Percentiles rank a stretch among this genome's conserved stretches.
Evolutionary conservation across 2,797 vertebrate genomes (phyloP).

Genomic region (Bovichtus variegatus): DNA sequence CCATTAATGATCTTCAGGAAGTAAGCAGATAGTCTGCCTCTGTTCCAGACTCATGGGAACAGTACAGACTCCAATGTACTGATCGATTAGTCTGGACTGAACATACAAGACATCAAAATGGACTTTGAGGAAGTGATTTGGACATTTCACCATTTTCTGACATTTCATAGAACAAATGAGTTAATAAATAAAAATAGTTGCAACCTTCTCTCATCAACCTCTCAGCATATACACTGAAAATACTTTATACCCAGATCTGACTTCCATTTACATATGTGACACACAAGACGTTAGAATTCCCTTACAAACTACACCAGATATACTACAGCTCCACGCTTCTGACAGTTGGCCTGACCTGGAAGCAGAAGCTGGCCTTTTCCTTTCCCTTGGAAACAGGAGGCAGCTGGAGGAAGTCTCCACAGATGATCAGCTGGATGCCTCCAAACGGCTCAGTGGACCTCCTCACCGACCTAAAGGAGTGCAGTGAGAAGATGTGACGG

Average conservation of each 20-base stretch:
- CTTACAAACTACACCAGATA: background rate
- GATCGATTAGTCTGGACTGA: too few species aligned
- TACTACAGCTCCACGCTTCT: too few species aligned
- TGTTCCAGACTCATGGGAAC: background rate
- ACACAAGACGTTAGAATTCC: background rate
- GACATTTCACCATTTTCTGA: too few species aligned
- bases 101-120: too few species aligned
- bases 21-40: too few species aligned
- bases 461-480: slow-evolving; percentile 85
- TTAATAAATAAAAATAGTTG: too few species aligned
- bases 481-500: background rate
- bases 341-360: slow-evolving; percentile 88
- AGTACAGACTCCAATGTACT: too few species aligned
- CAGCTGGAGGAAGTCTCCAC: slow-evolving; percentile 96
- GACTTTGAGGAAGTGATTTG: too few species aligned
- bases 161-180: too few species aligned
- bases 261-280: background rate
- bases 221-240: background rate
- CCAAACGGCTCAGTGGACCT: slow-evolving; percentile 93
- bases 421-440: slow-evolving; percentile 96
- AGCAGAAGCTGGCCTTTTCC: slow-evolving; percentile 91
- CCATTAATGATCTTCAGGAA: slow-evolving; percentile 3
- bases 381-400: slow-evolving; percentile 92
- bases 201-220: too few species aligned
- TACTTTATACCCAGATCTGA: background rate